Evolutionary conservation across 92 coral and sea anemone species (phyloP), one percentile per base, ranked within the genome.

Genomic region (Anthopleura xanthogrammica): DNA sequence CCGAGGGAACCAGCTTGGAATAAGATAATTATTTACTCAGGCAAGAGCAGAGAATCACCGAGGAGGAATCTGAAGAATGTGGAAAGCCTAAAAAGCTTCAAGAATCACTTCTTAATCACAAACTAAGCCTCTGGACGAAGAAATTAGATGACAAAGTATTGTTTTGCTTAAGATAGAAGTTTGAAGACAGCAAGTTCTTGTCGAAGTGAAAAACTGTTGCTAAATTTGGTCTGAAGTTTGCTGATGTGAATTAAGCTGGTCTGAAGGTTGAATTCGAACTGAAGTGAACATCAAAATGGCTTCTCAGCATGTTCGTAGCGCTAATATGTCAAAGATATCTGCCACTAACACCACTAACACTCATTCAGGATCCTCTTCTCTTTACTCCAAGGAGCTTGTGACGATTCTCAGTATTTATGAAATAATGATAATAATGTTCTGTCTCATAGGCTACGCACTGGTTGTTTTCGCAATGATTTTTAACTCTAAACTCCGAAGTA

Each of bases 401-500:
- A 76, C 77, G 10, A 71, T 68, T 41, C 77, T 79, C 73, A 77
- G 83, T 36, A 79, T 85, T 7, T 93, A 93, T 70, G 86, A 79
- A 57, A 77, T 58, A 3, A 85, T 87, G 2, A 64, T 93, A 13
- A 93, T 87, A 3, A 54, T 86, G 24, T 75, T 88, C 54, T 91
- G 86, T 60, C 75, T 84, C n/a, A 66, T 82, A n/a, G 92, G 92
- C 5, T 93, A 93, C 72, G 89, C 86, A 23, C 48, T 89, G 3
- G 88, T 93, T 12, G 23, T 74, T 3, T 72, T 89, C 22, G 90
- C 92, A 4, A 88, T 93, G 77, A 74, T 80, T 48, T 56, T 91
- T 14, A 93, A 91, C 81, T 84, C 89, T 0, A 89, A 85, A 10
- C 83, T 93, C 12, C 83, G 94, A 79, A 91, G 89, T 52, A 91